Base-by-base conservation (phyloP, 2,113 vertebrate species). In the Phylloscopus trochilus region DNA sequence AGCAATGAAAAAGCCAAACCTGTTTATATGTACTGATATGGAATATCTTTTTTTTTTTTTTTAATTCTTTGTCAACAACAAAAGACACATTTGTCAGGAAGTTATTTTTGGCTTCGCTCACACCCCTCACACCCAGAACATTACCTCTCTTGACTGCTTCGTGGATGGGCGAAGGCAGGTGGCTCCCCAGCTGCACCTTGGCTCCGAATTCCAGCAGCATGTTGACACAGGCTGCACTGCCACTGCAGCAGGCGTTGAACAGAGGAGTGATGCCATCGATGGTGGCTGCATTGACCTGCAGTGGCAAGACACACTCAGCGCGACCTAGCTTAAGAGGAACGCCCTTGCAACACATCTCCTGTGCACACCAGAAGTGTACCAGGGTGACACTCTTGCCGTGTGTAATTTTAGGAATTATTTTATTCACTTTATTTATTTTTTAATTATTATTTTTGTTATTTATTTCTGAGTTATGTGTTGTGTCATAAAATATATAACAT, bases 81-180 rank as follows among this genome's bases (percentile, higher is more conserved):
- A 52, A 41, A 78, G 28, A 23, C 14, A 2, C 22, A 24, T 47
- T 62, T 51, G 28, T 64, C 58, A 49, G 2, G 11, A 3, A 33
- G 27, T 37, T 82, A 14, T 26, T 75, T 31, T 37, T 59, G 75
- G 49, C 39, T 69, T 46, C 0, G 6, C 27, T 69, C 63, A 27
- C 44, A 59, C 24, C 56, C 64, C 15, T 76, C 86, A 30, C 37
- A 53, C 46, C 58, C 82, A 55, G 83, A 51, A 10, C 0, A 1
- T 98, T 97, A 98, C 98, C 99, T 98, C 98, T 98, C 90, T 98
- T 98, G 46, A 98, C 98, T 0, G 99, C 99, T 90, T 99, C 98
- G 0, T 99, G 99, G 89, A 99, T 96, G 59, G 99, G 98, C 0
- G 99, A 99, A 9, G 97, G 94, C 81, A 98, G 95, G 87, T 97